These are phyloP conservation scores for Pectinophora gossypiella DNA, from an alignment of 1,140 invertebrate genomes.

Conservation along the genomic window DNA sequence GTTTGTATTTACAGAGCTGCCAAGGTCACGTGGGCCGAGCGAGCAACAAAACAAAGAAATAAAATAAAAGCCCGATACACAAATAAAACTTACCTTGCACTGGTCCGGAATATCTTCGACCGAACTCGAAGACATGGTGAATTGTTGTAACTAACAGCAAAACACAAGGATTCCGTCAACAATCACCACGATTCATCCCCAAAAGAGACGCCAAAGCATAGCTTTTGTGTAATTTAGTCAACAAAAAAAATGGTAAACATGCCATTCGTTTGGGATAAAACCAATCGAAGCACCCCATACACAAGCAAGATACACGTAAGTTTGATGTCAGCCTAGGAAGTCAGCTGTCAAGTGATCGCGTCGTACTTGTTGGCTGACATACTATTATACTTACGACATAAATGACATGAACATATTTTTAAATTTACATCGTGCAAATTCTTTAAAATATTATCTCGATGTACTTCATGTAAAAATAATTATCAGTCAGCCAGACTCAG, in stretches of 20 bases:
- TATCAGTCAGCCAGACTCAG: no score
- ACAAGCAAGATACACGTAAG: no score
- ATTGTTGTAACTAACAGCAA: background rate
- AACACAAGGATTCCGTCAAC: background rate
- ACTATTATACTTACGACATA: no score
- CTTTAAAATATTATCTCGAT: no score
- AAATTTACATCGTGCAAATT: no score
- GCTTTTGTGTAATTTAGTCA: conserved; percentile 10
- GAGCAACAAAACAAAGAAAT: conserved; percentile 20
- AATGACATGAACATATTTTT: no score
- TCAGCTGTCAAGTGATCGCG: no score
- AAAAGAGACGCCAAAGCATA: conserved; percentile 6
- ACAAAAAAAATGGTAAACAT: conserved; percentile 14
- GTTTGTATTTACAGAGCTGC: conserved; percentile 5
- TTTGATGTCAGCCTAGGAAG: no score
- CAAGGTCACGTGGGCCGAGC: conserved; percentile 27
- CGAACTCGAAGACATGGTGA: conserved; percentile 52
- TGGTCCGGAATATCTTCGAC: conserved; percentile 58
- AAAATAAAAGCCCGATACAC: conserved; percentile 5
- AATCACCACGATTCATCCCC: background rate
- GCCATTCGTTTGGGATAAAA: background rate
- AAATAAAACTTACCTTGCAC: conserved; percentile 44
- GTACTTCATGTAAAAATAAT: no score
- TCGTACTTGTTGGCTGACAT: no score
- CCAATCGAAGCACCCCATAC: background rate